Evolutionary conservation across 1,140 invertebrate genomes (phyloP).

Genomic region (Calliphora vicina): DNA sequence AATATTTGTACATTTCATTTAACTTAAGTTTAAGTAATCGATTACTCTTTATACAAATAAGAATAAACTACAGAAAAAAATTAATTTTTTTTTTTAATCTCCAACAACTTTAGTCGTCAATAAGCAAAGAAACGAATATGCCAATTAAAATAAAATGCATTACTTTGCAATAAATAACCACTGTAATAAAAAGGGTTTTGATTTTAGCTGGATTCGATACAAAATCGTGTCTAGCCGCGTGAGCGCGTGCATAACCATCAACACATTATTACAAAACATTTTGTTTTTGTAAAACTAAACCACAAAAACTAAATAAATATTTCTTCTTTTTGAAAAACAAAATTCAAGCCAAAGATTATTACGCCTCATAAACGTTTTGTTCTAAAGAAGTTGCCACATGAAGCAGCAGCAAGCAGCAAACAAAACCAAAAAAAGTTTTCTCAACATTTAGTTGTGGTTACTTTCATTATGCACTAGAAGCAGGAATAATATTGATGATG

Average conservation of each 20-base stretch:
- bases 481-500: too few species aligned
- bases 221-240: constrained; percentile 35
- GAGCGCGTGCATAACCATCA: constrained; percentile 39
- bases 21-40: too few species aligned
- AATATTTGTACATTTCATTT: too few species aligned
- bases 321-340: not conserved
- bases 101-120: too few species aligned
- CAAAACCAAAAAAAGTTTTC: not conserved
- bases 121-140: not conserved
- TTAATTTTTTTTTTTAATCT: too few species aligned
- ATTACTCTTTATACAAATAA: too few species aligned
- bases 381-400: not conserved
- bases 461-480: constrained; percentile 30
- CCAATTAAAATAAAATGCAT: constrained; percentile 14
- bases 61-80: too few species aligned
- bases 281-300: not conserved
- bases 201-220: not conserved
- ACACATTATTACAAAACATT: constrained; percentile 32
- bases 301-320: not conserved
- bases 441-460: not conserved
- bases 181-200: not conserved
- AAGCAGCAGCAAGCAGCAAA: not conserved
- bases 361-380: constrained; percentile 21
- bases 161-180: constrained; percentile 9
- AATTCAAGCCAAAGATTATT: not conserved